Percentiles rank a stretch among this genome's conserved stretches.
Conservation (phyloP, 2,113 vertebrate species). For the Xenopus borealis region DNA sequence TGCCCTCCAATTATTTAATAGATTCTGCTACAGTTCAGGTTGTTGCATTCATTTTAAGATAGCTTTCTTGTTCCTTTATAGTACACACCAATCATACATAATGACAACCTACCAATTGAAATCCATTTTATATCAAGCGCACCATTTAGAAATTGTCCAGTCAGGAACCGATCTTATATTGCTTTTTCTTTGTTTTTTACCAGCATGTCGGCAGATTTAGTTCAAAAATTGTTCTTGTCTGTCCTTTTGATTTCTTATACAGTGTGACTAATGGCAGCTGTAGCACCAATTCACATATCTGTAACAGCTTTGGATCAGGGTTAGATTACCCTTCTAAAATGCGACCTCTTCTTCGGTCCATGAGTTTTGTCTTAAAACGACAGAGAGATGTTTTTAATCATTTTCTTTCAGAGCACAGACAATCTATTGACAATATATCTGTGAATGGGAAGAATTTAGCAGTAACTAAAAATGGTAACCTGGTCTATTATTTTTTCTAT, state of each 20-base stretch:
- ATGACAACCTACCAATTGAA: conserved; percentile 58
- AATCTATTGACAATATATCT: no score
- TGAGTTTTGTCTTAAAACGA: no score
- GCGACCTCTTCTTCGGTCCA: no score
- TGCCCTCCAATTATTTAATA: conserved; percentile 67
- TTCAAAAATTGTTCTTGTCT: background rate
- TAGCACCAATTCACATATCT: conserved; percentile 1
- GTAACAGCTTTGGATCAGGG: background rate
- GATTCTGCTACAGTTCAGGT: conserved; percentile 58
- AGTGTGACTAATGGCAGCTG: conserved; percentile 20
- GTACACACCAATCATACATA: conserved; percentile 57
- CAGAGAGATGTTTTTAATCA: no score
- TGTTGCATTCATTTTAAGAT: conserved; percentile 57
- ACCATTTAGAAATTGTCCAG: conserved; percentile 52
- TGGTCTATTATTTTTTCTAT: no score
- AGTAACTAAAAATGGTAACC: no score
- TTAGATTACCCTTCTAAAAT: background rate
- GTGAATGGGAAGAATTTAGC: no score
- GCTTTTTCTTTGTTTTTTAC: conserved; percentile 45
- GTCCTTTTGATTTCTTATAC: conserved; percentile 25
- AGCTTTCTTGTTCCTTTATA: conserved; percentile 58
- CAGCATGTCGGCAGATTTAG: conserved; percentile 12
- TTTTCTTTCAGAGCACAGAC: no score
- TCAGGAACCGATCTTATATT: conserved; percentile 51
- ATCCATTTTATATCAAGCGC: conserved; percentile 56